Conservation (phyloP, 2,888 invertebrate genomes). For the Xylocampa areola region DNA sequence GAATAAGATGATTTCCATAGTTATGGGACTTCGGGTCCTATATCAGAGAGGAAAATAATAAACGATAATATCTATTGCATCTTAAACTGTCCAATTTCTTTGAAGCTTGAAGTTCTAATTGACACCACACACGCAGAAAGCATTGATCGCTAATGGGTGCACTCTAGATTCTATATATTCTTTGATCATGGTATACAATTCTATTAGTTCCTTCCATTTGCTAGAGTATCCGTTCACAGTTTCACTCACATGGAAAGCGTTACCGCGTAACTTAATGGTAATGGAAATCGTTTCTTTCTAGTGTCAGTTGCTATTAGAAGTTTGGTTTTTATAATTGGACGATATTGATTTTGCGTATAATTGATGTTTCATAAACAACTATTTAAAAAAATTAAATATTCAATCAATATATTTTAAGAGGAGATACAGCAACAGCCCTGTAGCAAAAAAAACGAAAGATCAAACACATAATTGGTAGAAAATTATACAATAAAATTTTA, state of each 20-base stretch:
- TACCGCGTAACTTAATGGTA: not conserved
- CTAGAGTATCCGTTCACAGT: not conserved
- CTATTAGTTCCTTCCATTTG: conserved; percentile 1
- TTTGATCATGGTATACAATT: conserved; percentile 6
- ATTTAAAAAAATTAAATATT: too few relatives aligned
- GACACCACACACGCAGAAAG: not conserved
- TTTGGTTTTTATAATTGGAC: not conserved
- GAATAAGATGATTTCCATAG: too few relatives aligned
- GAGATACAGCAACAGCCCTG: too few relatives aligned
- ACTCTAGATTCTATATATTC: not conserved
- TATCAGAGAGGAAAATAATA: too few relatives aligned
- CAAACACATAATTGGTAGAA: too few relatives aligned
- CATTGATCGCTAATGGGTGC: conserved; percentile 8
- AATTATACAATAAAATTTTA: too few relatives aligned
- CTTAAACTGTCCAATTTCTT: not conserved
- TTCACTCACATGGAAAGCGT: conserved; percentile 3
- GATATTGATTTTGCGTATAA: too few relatives aligned
- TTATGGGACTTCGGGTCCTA: too few relatives aligned
- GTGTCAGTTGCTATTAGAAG: not conserved
- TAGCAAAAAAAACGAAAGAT: too few relatives aligned
- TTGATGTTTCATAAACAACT: too few relatives aligned
- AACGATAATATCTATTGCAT: too few relatives aligned
- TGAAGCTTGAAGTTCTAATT: not conserved
- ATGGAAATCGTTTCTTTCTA: not conserved
- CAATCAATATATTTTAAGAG: too few relatives aligned